A percentile compares a stretch with the other conserved stretches of the same genome.
Evolutionary conservation across 1,140 invertebrate species (phyloP).

Genomic region (Calliopsis andreniformis): DNA sequence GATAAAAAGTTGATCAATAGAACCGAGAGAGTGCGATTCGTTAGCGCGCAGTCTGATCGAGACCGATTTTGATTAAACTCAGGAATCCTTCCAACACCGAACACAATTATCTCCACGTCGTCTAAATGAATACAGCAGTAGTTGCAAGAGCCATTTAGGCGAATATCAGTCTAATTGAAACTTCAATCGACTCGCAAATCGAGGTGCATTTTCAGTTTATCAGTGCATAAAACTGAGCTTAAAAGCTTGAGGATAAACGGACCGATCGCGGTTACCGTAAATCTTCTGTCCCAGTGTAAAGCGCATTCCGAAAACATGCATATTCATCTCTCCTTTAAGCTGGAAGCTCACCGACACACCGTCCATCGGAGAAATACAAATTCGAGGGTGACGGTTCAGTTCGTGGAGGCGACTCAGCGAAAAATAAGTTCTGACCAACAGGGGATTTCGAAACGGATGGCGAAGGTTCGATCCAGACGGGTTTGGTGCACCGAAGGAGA

Average conservation of each 20-base stretch:
- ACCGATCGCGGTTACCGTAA: constrained; percentile 9
- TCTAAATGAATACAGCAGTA: too few species aligned
- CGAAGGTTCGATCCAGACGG: constrained; percentile 25
- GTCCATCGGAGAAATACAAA: background rate
- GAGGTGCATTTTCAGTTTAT: background rate
- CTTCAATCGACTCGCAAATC: background rate
- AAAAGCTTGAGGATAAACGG: constrained; percentile 4
- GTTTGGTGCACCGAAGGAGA: constrained; percentile 40
- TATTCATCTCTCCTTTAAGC: constrained; percentile 22
- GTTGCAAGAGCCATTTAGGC: too few species aligned
- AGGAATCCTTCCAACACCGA: background rate
- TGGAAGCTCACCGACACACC: constrained; percentile 1
- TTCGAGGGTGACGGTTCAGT: background rate
- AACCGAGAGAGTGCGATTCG: constrained; percentile 15
- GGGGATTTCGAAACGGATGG: constrained; percentile 20
- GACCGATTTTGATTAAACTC: background rate
- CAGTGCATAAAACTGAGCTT: background rate
- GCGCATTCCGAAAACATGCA: constrained; percentile 21
- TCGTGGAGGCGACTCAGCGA: background rate
- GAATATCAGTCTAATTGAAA: too few species aligned
- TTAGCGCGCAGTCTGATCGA: constrained; percentile 5
- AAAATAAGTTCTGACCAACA: constrained; percentile 40
- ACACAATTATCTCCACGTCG: background rate
- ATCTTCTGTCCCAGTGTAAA: background rate
- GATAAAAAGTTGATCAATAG: constrained; percentile 46